Conservation (phyloP, 2,113 vertebrate species). For the Oryctolagus cuniculus region mOryCun1.1 NC_091434.1:26541501-26542000, state of each 20-base stretch:
- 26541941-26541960: not conserved
- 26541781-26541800: slow-evolving; percentile 31
- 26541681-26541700: not conserved
- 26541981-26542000: not conserved
- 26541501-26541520: not conserved
- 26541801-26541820: slow-evolving; percentile 5
- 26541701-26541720: not conserved
- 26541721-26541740: not conserved
- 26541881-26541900: not conserved
- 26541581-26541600: not conserved
- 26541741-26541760: not conserved
- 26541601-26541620: not conserved
- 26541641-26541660: slow-evolving; percentile 11
- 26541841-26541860: slow-evolving; percentile 9
- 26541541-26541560: not conserved
- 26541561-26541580: not conserved
- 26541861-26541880: slow-evolving; percentile 31
- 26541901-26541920: not conserved
- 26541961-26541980: not conserved
- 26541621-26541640: not conserved
- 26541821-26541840: not conserved
- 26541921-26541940: not conserved
- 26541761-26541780: not conserved
- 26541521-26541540: not conserved
- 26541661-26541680: not conserved